These are phyloP conservation scores for Drosophila histrio DNA, from an alignment of 2,888 invertebrate genomes.

Conservation along the genomic window DNA sequence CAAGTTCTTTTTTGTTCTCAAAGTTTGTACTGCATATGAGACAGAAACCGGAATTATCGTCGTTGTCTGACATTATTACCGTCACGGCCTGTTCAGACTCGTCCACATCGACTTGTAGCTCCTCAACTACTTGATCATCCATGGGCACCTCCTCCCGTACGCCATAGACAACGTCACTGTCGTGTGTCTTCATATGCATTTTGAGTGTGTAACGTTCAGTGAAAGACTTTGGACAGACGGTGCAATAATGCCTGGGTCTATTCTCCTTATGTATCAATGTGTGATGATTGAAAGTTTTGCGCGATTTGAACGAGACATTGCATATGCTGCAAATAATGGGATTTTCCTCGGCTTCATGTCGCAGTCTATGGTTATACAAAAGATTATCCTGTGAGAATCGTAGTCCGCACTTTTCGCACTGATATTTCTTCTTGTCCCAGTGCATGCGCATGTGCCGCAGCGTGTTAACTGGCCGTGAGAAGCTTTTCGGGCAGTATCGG, in stretches of 20 bases:
- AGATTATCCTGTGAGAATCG: conserved; percentile 82
- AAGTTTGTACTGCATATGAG: conserved; percentile 77
- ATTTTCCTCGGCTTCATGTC: conserved; percentile 82
- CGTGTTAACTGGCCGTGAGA: conserved; percentile 80
- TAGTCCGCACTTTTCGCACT: conserved; percentile 82
- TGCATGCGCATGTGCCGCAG: conserved; percentile 82
- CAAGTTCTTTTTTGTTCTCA: conserved; percentile 71
- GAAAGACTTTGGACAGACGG: conserved; percentile 80
- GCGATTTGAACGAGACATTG: conserved; percentile 81
- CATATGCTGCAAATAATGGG: conserved; percentile 81
- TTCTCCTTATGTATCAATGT: conserved; percentile 81
- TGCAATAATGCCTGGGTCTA: conserved; percentile 80
- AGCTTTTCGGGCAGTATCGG: conserved; percentile 81
- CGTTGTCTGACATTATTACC: conserved; percentile 72
- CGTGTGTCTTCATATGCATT: conserved; percentile 81
- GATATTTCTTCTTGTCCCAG: conserved; percentile 83
- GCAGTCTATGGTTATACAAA: conserved; percentile 81
- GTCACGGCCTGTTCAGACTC: conserved; percentile 76
- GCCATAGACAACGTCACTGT: conserved; percentile 66
- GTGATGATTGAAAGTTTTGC: conserved; percentile 82
- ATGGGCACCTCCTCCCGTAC: conserved; percentile 60
- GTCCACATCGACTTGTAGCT: conserved; percentile 64
- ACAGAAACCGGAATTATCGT: conserved; percentile 66
- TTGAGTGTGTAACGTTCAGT: conserved; percentile 83
- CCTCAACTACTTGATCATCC: conserved; percentile 71